Conservation (phyloP, 2,888 invertebrate species). For the Harmothoe impar region DNA sequence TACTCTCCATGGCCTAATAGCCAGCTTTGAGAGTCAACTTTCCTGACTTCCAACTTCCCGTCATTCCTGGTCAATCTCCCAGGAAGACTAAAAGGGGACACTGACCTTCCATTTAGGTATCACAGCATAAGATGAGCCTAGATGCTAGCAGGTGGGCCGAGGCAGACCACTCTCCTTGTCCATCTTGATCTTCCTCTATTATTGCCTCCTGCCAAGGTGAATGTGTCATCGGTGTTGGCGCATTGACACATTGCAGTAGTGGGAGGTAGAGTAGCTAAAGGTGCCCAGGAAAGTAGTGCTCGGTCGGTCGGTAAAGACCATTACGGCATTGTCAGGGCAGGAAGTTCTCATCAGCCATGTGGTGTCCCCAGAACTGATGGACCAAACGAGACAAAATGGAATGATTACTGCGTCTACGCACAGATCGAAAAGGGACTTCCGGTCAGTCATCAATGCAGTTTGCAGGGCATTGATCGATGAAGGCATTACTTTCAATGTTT, state of each 20-base stretch:
- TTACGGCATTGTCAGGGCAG: not conserved
- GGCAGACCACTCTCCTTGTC: conserved; percentile 13
- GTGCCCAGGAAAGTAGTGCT: not conserved
- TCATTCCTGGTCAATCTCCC: not conserved
- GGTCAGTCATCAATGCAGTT: not conserved
- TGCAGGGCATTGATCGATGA: not conserved
- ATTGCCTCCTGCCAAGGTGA: not conserved
- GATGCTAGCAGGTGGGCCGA: not conserved
- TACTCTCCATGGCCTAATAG: too few species aligned
- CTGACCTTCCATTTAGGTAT: conserved; percentile 24
- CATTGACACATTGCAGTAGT: not conserved
- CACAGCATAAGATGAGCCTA: conserved; percentile 10
- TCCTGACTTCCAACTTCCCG: not conserved
- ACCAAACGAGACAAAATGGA: conserved; percentile 26
- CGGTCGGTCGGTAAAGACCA: conserved; percentile 5
- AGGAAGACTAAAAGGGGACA: conserved; percentile 15
- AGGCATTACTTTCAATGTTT: not conserved
- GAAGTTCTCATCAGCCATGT: not conserved
- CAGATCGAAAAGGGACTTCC: conserved; percentile 28
- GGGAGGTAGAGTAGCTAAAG: not conserved
- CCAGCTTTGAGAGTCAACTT: not conserved
- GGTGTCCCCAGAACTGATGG: not conserved
- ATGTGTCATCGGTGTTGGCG: not conserved
- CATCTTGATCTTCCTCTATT: conserved; percentile 24
- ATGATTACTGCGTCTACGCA: not conserved